Percentiles rank a stretch among this genome's conserved stretches.
phyloP scores from a whole-genome alignment of 2,113 vertebrate genomes.

The Myotis davidii region DNA sequence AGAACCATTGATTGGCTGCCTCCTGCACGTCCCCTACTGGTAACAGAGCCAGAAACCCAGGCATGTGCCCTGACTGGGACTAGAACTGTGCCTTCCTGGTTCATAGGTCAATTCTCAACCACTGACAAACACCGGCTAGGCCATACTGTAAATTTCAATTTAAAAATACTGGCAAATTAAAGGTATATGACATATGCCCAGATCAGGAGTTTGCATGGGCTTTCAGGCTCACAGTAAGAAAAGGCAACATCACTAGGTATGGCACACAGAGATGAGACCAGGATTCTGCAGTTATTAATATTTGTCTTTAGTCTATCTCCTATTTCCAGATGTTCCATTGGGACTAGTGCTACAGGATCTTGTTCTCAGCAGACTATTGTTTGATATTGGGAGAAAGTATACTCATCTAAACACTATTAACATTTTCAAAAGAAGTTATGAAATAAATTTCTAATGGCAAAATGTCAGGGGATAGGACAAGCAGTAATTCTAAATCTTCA shows the following conservation, averaged over 20 bases:
- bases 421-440: neutral
- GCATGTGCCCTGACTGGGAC: too few relatives aligned
- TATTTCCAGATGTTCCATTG: neutral
- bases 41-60: too few relatives aligned
- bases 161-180: conserved; percentile 5
- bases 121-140: too few relatives aligned
- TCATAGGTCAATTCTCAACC: too few relatives aligned
- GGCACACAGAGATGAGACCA: neutral
- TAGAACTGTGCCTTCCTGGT: too few relatives aligned
- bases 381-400: neutral
- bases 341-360: neutral
- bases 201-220: neutral
- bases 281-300: neutral
- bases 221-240: neutral
- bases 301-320: neutral
- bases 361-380: neutral
- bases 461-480: neutral
- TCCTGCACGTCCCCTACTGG: too few relatives aligned
- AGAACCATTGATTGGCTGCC: too few relatives aligned
- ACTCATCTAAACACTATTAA: neutral
- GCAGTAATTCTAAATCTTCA: neutral
- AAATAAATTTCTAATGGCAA: conserved; percentile 11
- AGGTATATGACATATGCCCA: neutral
- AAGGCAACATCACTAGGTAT: neutral
- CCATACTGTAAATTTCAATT: neutral